These are phyloP conservation scores for Xestia rhomboidea DNA, from an alignment of 2,888 invertebrate genomes.

Conservation along the genomic window DNA sequence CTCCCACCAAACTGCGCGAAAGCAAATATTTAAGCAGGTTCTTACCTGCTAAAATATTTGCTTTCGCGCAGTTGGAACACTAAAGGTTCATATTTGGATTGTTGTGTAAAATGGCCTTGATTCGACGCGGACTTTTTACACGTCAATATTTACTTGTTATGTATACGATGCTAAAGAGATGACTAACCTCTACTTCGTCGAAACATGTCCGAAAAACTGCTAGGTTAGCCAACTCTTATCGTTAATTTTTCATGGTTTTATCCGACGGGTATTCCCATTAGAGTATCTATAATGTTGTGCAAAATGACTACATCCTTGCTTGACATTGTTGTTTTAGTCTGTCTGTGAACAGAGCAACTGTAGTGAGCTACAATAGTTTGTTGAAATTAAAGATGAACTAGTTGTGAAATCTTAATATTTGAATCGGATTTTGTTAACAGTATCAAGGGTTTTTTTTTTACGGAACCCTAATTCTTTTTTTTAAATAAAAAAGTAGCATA, in stretches of 20 bases:
- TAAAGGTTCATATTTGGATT: not conserved
- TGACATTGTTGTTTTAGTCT: not conserved
- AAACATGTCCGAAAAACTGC: conserved; percentile 20
- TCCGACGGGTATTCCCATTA: conserved; percentile 20
- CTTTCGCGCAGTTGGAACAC: too few species aligned
- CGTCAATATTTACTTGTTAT: conserved; percentile 7
- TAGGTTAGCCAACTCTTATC: conserved; percentile 32
- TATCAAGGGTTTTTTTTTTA: too few species aligned
- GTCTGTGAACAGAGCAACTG: too few species aligned
- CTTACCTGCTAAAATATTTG: too few species aligned
- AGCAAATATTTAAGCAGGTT: too few species aligned
- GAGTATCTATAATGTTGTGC: not conserved
- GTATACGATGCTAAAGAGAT: conserved; percentile 14
- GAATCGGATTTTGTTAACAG: too few species aligned
- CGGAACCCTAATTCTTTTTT: too few species aligned
- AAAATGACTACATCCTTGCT: not conserved
- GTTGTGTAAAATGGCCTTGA: conserved; percentile 27
- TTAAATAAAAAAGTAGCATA: too few species aligned
- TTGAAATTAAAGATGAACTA: too few species aligned
- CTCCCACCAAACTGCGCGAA: too few species aligned
- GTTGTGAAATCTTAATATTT: too few species aligned
- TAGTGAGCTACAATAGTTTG: too few species aligned
- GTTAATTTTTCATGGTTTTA: conserved; percentile 4
- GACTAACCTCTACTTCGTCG: conserved; percentile 32
- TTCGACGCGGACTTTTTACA: not conserved